These are phyloP conservation scores for Ectemnius continuus DNA, from an alignment of 2,888 invertebrate species.

Conservation along the genomic window DNA sequence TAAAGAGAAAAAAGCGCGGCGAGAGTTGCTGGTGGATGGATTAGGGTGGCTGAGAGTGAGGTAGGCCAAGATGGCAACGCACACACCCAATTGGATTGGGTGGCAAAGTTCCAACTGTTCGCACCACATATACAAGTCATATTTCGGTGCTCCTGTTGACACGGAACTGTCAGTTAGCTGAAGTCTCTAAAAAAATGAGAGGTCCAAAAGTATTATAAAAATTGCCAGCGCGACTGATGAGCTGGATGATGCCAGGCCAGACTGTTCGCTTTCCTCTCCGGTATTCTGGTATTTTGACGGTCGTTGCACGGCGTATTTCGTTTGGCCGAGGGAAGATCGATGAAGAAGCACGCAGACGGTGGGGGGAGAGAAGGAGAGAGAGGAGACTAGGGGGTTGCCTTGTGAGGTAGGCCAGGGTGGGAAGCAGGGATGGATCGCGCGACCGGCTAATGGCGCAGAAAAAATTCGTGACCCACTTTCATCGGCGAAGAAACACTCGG, in stretches of 20 bases:
- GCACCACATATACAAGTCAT: background rate
- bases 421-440: slow-evolving; percentile 46
- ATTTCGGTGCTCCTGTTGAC: too few species aligned
- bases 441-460: slow-evolving; percentile 58
- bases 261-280: too few species aligned
- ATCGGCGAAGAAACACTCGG: slow-evolving; percentile 46
- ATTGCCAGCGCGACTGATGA: too few species aligned
- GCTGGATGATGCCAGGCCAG: too few species aligned
- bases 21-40: background rate
- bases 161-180: too few species aligned
- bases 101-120: background rate
- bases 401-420: slow-evolving; percentile 72
- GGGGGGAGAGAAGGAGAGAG: background rate
- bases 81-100: background rate
- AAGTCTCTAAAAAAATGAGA: too few species aligned
- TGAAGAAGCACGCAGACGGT: slow-evolving; percentile 43
- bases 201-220: too few species aligned
- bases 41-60: slow-evolving; percentile 30
- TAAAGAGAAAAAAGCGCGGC: background rate
- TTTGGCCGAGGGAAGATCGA: slow-evolving; percentile 48
- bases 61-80: slow-evolving; percentile 33
- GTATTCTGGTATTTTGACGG: slow-evolving; percentile 43
- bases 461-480: slow-evolving; percentile 63
- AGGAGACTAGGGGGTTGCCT: slow-evolving; percentile 46
- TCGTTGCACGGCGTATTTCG: slow-evolving; percentile 23